Base-by-base conservation (phyloP, 2,888 invertebrate species). In the Diadromus collaris region DNA sequence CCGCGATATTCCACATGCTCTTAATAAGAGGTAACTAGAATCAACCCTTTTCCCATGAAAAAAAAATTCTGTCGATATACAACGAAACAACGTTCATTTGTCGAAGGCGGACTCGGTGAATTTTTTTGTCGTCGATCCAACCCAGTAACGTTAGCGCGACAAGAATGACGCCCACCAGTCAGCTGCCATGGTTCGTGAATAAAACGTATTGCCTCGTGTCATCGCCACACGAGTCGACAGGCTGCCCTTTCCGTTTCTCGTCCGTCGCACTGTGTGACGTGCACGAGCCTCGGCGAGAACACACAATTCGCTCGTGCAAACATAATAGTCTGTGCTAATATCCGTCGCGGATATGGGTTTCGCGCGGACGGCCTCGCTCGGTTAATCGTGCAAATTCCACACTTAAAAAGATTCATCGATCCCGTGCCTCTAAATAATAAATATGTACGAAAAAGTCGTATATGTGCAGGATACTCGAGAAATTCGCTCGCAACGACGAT, bases 201-300 rank as follows among this genome's bases (percentile, higher is more conserved):
- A 68, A 56, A 56, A 41, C 68, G 27, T 29, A 56, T 68, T 41
- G 68, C 41, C 41, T 68, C 41, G 56, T 68, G 56, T 68, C 68
- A 68, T 68, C 68, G 56, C n/a, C 13, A 38, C 29, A 56, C 19
- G 56, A 6, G 6, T 2, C 27, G 34, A 48, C 48, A 32, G 70
- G 38, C 60, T 61, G 29, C 32, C 24, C 46, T 41, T 34, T 56
- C 56, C 27, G 54, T 56, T 41, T n/a, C 71, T 13, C 24, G 27
- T 21, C 24, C 41, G 24, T 2, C 41, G 1, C 27, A 6, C 29
- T 27, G 21, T 16, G 29, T 38, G 46, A 16, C 51, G 51, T 6
- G 7, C 21, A 6, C 41, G 13, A 21, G 6, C 61, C 21, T 38
- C 16, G 29, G 44, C 48, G 21, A n/a, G 19, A 13, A 48, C 44